Evolutionary conservation across 2,797 vertebrate species (phyloP).

Genomic region (Austrolebias charrua): DNA sequence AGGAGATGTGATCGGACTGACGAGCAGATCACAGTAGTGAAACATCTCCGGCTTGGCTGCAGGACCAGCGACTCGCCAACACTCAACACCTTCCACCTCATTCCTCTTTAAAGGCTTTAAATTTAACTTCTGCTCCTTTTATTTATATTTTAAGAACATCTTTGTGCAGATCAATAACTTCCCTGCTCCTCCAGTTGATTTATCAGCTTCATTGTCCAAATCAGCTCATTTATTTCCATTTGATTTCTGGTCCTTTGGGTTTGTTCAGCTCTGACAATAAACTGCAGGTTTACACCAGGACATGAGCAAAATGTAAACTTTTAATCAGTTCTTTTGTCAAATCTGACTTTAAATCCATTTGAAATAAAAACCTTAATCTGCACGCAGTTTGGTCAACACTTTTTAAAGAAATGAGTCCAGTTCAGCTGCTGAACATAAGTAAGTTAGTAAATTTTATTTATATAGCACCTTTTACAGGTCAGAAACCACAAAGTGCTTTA

Average conservation of each 20-base stretch:
- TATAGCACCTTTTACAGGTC: too few species aligned
- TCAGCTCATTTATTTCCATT: neutral
- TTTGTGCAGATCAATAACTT: neutral
- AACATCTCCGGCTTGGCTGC: constrained; percentile 2
- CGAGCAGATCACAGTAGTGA: neutral
- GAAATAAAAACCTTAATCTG: too few species aligned
- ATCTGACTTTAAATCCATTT: too few species aligned
- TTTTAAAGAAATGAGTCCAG: too few species aligned
- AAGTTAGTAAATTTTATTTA: too few species aligned
- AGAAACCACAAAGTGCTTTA: too few species aligned
- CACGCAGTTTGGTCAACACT: too few species aligned
- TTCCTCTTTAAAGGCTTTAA: constrained; percentile 4
- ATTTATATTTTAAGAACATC: too few species aligned
- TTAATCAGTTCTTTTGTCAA: too few species aligned
- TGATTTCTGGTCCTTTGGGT: neutral
- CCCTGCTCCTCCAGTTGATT: neutral
- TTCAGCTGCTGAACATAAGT: neutral
- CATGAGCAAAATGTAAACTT: too few species aligned
- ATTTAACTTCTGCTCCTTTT: neutral
- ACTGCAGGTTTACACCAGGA: too few species aligned
- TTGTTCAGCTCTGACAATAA: accelerated
- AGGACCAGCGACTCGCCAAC: neutral
- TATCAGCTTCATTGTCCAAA: neutral
- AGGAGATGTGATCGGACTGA: constrained; percentile 8
- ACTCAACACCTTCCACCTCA: neutral